Conservation (phyloP, 2,797 vertebrate genomes). For the Chelidonichthys spinosus region DNA sequence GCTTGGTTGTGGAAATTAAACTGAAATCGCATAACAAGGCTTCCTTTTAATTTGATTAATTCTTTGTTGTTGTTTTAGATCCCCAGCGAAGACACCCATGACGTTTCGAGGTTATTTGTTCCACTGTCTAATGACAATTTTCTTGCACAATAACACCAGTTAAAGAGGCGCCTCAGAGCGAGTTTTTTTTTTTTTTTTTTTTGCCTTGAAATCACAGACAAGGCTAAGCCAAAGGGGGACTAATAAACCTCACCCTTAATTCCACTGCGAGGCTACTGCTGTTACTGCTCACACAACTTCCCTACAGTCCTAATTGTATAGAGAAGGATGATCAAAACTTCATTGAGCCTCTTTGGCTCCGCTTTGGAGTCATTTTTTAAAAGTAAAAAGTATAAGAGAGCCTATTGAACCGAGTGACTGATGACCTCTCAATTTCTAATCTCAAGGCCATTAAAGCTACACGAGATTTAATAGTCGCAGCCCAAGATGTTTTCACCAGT, state of each 20-base stretch:
- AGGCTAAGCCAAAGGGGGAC: constrained; percentile 85
- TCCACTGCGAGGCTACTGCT: constrained; percentile 79
- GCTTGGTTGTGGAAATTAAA: constrained; percentile 90
- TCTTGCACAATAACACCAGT: constrained; percentile 88
- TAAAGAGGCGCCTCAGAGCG: constrained; percentile 85
- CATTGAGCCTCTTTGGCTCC: constrained; percentile 48
- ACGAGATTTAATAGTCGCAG: constrained; percentile 40
- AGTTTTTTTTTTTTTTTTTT: constrained; percentile 77
- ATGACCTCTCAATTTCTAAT: constrained; percentile 58
- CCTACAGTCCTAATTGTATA: constrained; percentile 60
- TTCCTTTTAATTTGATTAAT: constrained; percentile 91
- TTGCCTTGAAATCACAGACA: constrained; percentile 82
- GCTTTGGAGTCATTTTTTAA: constrained; percentile 45
- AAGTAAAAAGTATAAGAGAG: constrained; percentile 37
- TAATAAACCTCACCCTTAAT: constrained; percentile 84
- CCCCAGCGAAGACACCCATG: constrained; percentile 85
- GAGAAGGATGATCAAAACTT: constrained; percentile 68
- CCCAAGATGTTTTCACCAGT: constrained; percentile 42
- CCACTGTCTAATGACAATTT: constrained; percentile 91
- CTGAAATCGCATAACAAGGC: constrained; percentile 88
- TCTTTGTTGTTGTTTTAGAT: constrained; percentile 89
- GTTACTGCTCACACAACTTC: constrained; percentile 67
- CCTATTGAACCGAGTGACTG: constrained; percentile 46
- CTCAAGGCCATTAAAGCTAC: constrained; percentile 42
- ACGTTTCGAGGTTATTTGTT: constrained; percentile 90